Evolutionary conservation across 2,888 invertebrate genomes (phyloP).

Genomic region (Ochlodes sylvanus): DNA sequence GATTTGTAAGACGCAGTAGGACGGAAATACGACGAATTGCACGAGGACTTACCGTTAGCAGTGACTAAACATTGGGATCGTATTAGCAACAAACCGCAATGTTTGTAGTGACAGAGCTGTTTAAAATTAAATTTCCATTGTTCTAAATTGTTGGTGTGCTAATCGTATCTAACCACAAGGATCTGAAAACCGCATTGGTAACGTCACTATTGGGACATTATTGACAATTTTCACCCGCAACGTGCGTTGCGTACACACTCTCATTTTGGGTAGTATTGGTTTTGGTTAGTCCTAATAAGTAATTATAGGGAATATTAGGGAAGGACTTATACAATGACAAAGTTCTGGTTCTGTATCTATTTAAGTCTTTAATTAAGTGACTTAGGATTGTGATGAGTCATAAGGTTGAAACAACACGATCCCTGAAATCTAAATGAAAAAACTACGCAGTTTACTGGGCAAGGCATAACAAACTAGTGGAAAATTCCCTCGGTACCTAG

Average conservation of each 20-base stretch:
- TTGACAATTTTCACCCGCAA: no score
- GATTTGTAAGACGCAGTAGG: no score
- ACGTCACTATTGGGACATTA: conserved; percentile 10
- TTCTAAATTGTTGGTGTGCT: neutral
- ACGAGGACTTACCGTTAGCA: neutral
- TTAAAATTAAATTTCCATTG: conserved; percentile 3
- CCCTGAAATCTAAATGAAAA: no score
- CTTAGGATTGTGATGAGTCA: no score
- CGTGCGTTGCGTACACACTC: no score
- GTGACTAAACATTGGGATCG: conserved; percentile 8
- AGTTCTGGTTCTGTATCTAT: no score
- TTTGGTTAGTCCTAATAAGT: no score
- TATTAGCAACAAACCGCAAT: conserved; percentile 10
- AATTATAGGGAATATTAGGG: no score
- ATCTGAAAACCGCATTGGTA: conserved; percentile 14
- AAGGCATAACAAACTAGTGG: conserved; percentile 19
- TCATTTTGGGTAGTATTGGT: no score
- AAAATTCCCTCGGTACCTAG: conserved; percentile 24
- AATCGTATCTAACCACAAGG: conserved; percentile 1
- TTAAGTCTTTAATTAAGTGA: no score
- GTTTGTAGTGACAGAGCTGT: neutral
- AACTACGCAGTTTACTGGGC: neutral
- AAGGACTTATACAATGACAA: no score
- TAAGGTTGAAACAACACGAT: no score
- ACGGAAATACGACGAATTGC: neutral